phyloP scores from a whole-genome alignment of 92 coral and sea anemone genomes.

The Porites evermanni region DNA sequence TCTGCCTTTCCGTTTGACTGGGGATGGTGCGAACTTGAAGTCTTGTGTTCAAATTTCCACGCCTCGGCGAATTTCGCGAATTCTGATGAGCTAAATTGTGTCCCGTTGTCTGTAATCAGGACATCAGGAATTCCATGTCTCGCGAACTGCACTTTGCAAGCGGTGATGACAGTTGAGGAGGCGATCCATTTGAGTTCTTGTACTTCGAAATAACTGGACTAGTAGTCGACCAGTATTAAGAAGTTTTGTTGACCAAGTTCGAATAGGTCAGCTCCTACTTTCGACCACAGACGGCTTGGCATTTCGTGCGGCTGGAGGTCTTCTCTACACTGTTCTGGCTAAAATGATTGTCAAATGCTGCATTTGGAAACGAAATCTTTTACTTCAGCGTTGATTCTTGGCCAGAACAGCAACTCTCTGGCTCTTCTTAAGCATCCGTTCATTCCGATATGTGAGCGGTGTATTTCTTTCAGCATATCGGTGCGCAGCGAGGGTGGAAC shows the following conservation, averaged over 20 bases:
- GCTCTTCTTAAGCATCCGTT: too few relatives aligned
- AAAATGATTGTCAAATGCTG: slow-evolving; percentile 31
- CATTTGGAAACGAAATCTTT: slow-evolving; percentile 35
- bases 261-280: too few relatives aligned
- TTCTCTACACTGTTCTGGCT: slow-evolving; percentile 28
- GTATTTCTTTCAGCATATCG: too few relatives aligned
- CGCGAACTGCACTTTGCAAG: slow-evolving; percentile 9
- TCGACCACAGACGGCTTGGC: slow-evolving; percentile 29
- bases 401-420: slow-evolving; percentile 10
- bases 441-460: too few relatives aligned
- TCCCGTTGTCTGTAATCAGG: slow-evolving; percentile 34
- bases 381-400: slow-evolving; percentile 47
- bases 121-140: slow-evolving; percentile 20
- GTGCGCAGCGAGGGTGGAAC: slow-evolving; percentile 30
- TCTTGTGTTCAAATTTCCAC: slow-evolving; percentile 38
- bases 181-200: background rate
- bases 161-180: slow-evolving; percentile 1
- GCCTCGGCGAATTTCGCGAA: slow-evolving; percentile 18
- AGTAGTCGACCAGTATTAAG: background rate
- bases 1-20: slow-evolving; percentile 41
- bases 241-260: too few relatives aligned
- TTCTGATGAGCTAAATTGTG: too few relatives aligned
- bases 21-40: slow-evolving; percentile 25
- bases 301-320: slow-evolving; percentile 32
- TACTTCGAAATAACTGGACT: slow-evolving; percentile 18